phyloP scores from a whole-genome alignment of 35 echinoderm and acorn worm species.

The Heliocidaris erythrogramma region DNA sequence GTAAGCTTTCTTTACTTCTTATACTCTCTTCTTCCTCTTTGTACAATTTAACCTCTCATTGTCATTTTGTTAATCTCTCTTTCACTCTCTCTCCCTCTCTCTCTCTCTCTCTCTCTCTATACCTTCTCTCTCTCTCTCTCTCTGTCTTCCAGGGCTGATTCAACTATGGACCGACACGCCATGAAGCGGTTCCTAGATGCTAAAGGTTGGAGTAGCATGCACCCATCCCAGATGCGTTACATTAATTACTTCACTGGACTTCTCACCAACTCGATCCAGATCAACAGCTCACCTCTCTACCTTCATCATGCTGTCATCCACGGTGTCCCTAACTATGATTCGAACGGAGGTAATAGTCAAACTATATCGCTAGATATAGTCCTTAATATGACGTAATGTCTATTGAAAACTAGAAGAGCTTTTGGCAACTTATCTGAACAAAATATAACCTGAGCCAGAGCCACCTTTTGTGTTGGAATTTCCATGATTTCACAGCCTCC shows the following conservation, averaged over 20 bases:
- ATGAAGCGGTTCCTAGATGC: conserved; percentile 96
- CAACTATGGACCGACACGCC: conserved; percentile 81
- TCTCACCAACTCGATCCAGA: conserved; percentile 75
- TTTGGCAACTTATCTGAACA: too few relatives aligned
- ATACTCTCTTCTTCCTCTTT: neutral
- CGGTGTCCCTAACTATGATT: conserved; percentile 96
- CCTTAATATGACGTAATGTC: too few relatives aligned
- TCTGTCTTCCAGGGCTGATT: conserved; percentile 58
- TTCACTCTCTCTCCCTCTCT: neutral
- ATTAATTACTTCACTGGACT: conserved; percentile 88
- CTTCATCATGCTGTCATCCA: conserved; percentile 88
- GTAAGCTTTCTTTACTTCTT: neutral
- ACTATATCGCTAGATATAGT: too few relatives aligned
- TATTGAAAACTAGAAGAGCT: too few relatives aligned
- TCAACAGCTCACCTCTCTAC: conserved; percentile 89
- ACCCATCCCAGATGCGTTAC: conserved; percentile 90
- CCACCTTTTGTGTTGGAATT: too few relatives aligned
- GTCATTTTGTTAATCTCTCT: neutral
- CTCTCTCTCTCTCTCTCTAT: neutral
- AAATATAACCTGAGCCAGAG: too few relatives aligned
- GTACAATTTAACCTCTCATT: neutral
- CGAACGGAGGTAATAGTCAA: conserved; percentile 78
- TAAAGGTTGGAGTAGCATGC: conserved; percentile 65
- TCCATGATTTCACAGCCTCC: too few relatives aligned
- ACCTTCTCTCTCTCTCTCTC: neutral